Percentiles rank a stretch among this genome's conserved stretches.
These are phyloP conservation scores for Euleptes europaea DNA, from an alignment of 2,113 vertebrate species.

Conservation along the genomic window DNA sequence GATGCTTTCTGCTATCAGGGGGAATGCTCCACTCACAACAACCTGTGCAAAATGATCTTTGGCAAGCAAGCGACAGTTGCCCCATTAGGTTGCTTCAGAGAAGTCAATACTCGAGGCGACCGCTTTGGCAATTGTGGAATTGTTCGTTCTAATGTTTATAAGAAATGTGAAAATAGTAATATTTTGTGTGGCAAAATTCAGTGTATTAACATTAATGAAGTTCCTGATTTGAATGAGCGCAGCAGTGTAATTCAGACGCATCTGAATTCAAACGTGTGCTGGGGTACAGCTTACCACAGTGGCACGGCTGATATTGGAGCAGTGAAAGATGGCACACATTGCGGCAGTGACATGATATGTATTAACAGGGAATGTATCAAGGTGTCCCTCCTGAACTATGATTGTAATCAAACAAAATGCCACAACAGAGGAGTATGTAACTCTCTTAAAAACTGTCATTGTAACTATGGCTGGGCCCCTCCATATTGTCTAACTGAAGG, in stretches of 20 bases:
- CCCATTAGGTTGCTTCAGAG: background rate
- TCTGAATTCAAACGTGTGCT: background rate
- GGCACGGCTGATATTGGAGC: background rate
- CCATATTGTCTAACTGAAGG: conserved; percentile 70
- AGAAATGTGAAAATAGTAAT: background rate
- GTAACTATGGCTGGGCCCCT: conserved; percentile 75
- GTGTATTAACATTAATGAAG: conserved; percentile 6
- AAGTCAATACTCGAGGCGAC: conserved; percentile 19
- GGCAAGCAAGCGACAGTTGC: conserved; percentile 35
- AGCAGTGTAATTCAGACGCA: conserved; percentile 10
- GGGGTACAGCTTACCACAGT: conserved; percentile 13
- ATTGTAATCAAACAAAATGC: conserved; percentile 22
- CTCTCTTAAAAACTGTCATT: conserved; percentile 74
- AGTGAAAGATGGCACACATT: conserved; percentile 2
- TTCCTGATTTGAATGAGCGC: conserved; percentile 1
- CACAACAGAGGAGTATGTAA: conserved; percentile 46
- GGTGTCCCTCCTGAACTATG: background rate
- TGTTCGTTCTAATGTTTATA: background rate
- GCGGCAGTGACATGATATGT: background rate
- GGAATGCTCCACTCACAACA: conserved; percentile 71
- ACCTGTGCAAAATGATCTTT: conserved; percentile 73
- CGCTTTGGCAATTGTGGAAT: conserved; percentile 43
- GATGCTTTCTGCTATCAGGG: conserved; percentile 73
- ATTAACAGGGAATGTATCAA: accelerated
- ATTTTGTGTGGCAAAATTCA: conserved; percentile 37